These are phyloP conservation scores for Saxicola maurus DNA, from an alignment of 2,797 vertebrate species.

Conservation along the genomic window DNA sequence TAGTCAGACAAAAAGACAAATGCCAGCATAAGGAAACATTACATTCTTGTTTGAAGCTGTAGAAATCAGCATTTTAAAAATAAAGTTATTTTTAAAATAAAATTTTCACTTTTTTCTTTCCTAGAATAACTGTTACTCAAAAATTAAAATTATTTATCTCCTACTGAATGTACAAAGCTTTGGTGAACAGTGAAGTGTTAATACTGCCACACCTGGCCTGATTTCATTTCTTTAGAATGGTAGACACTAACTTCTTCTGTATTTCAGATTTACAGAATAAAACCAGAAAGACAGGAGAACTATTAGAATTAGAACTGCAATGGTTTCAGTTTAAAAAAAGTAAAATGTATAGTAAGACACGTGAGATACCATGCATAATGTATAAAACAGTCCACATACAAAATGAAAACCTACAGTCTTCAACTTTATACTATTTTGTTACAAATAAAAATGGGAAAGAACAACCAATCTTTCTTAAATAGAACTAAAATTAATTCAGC, in stretches of 20 bases:
- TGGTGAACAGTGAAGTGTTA: background rate
- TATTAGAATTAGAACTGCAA: background rate
- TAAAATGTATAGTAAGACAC: background rate
- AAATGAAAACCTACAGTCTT: background rate
- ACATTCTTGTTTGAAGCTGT: background rate
- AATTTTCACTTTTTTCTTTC: background rate
- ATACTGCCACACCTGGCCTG: background rate
- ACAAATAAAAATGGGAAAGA: background rate
- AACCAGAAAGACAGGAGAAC: background rate
- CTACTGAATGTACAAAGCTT: background rate
- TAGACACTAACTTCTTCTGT: background rate
- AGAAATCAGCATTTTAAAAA: background rate
- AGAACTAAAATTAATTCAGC: background rate
- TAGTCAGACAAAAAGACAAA: background rate
- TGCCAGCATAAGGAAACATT: background rate
- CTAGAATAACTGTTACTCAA: background rate
- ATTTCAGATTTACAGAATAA: background rate
- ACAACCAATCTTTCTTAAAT: background rate
- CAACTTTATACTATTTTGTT: background rate
- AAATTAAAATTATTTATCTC: background rate
- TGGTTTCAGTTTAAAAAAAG: background rate
- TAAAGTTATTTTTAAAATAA: background rate
- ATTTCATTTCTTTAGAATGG: background rate
- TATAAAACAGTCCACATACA: background rate
- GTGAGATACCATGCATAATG: background rate